Evolutionary conservation across 2,797 vertebrate genomes (phyloP).

Genomic region (Cygnus olor): DNA sequence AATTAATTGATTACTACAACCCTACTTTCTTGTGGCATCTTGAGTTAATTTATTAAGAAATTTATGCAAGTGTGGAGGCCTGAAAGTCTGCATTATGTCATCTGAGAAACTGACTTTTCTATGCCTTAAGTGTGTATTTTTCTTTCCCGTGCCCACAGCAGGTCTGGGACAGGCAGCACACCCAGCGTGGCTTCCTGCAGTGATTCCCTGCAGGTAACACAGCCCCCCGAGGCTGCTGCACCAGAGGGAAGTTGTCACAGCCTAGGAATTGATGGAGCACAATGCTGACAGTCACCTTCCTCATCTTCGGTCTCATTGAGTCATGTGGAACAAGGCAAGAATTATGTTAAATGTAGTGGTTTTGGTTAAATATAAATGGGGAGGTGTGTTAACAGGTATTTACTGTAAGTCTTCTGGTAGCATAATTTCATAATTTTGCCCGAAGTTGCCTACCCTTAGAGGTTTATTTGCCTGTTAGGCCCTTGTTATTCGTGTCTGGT

Average conservation of each 20-base stretch:
- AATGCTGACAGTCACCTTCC: not conserved
- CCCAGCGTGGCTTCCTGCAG: accelerated
- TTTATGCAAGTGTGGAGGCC: accelerated
- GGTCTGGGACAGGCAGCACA: accelerated
- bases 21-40: not conserved
- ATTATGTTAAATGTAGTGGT: not conserved
- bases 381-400: not conserved
- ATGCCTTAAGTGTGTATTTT: not conserved
- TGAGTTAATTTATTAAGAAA: not conserved
- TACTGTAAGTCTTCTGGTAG: not conserved
- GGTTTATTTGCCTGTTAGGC: not conserved
- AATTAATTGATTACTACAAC: not conserved
- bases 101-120: not conserved
- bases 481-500: not conserved
- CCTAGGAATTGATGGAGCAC: not conserved
- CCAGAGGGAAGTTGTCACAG: accelerated
- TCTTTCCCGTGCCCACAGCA: not conserved
- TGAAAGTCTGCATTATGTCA: not conserved
- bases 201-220: not conserved
- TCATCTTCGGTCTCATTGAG: accelerated
- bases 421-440: not conserved
- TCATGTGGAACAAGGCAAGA: accelerated
- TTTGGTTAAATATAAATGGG: not conserved
- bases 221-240: accelerated
- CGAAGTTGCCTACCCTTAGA: not conserved